These are phyloP conservation scores for Ivindomyrus marchei DNA, from an alignment of 2,113 vertebrate species.

Conservation along the genomic window DNA sequence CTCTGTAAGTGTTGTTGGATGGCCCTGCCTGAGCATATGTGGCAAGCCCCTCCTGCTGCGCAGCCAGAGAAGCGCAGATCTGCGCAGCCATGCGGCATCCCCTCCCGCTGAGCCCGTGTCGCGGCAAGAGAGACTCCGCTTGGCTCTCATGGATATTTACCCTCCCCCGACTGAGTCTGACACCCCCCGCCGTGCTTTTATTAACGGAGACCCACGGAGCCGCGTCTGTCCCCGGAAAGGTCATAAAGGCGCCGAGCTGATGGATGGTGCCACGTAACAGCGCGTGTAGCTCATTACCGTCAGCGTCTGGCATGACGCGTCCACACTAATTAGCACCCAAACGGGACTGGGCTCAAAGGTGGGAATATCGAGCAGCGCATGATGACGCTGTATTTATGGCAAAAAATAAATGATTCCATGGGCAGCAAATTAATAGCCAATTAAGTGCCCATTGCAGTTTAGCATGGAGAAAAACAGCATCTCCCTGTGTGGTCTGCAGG, in stretches of 20 bases:
- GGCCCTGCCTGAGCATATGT: background rate
- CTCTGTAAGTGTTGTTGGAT: background rate
- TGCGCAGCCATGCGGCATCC: background rate
- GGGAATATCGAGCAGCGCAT: slow-evolving; percentile 10
- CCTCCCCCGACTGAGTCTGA: background rate
- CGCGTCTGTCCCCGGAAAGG: background rate
- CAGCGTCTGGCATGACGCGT: background rate
- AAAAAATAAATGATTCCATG: slow-evolving; percentile 23
- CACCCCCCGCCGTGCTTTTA: background rate
- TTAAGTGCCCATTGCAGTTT: slow-evolving; percentile 19
- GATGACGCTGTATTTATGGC: slow-evolving; percentile 19
- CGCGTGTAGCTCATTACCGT: background rate
- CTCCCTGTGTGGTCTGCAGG: slow-evolving; percentile 58
- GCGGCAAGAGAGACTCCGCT: background rate
- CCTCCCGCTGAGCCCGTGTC: background rate
- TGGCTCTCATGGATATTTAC: background rate
- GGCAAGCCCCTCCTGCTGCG: background rate
- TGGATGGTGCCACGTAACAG: background rate
- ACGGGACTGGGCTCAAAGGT: background rate
- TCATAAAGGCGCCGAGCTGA: background rate
- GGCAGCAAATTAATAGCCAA: slow-evolving; percentile 24
- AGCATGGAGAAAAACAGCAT: background rate
- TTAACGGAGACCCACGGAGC: background rate
- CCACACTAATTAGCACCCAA: slow-evolving; percentile 17
- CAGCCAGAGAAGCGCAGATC: background rate